Conservation (phyloP, 2,113 vertebrate species). For the Melanostigma gelatinosum region DNA sequence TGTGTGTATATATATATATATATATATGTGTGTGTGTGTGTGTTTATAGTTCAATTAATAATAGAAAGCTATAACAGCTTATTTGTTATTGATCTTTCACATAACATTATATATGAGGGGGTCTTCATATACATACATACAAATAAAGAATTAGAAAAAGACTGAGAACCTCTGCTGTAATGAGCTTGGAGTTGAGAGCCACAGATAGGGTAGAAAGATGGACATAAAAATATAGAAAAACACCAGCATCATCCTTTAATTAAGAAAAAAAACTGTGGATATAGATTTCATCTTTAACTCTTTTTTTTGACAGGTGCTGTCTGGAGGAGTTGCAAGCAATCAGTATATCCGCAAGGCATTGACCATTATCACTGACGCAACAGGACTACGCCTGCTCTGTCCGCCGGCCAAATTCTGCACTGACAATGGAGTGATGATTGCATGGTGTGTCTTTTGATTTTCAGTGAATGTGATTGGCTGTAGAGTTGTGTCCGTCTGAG, state of each 20-base stretch:
- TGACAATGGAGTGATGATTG: conserved; percentile 97
- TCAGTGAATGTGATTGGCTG: rapidly evolving
- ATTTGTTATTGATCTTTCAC: neutral
- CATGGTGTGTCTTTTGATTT: conserved; percentile 85
- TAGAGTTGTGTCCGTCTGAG: neutral
- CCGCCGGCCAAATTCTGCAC: conserved; percentile 93
- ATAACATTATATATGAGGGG: neutral
- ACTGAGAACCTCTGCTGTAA: too few relatives aligned
- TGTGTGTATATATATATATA: neutral
- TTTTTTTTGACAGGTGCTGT: conserved; percentile 85
- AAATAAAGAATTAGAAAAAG: too few relatives aligned
- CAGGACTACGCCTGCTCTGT: conserved; percentile 86
- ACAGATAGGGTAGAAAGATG: too few relatives aligned
- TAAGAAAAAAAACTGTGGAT: neutral
- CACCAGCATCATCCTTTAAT: neutral
- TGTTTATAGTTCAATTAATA: neutral
- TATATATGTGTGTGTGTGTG: too few relatives aligned
- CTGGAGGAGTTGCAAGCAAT: conserved; percentile 98
- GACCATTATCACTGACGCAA: conserved; percentile 83
- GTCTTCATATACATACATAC: neutral
- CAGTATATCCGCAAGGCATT: conserved; percentile 87
- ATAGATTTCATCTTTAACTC: neutral
- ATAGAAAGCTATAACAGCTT: neutral
- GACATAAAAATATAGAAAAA: too few relatives aligned
- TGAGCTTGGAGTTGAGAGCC: too few relatives aligned